Evolutionary conservation across 2,113 vertebrate species (phyloP).

Genomic region (Casuarius casuarius): DNA sequence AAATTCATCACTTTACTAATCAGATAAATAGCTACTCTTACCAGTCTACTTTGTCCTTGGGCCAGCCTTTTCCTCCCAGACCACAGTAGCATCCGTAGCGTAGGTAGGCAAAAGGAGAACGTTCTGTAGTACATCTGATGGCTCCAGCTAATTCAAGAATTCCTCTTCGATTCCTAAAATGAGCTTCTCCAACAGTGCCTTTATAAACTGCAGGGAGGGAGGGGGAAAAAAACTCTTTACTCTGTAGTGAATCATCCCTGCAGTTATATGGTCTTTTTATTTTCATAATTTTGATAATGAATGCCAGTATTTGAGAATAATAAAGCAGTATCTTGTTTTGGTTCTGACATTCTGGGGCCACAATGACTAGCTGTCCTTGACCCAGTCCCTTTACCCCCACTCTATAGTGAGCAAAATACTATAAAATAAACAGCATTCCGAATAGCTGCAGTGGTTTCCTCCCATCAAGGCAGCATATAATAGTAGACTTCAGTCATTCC

Average conservation of each 20-base stretch:
- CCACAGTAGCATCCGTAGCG: slow-evolving; percentile 91
- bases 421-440: background rate
- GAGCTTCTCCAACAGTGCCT: slow-evolving; percentile 24
- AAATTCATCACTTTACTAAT: background rate
- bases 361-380: background rate
- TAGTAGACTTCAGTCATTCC: background rate
- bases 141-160: slow-evolving; percentile 83
- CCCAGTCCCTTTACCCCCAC: background rate
- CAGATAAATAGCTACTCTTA: slow-evolving; percentile 47
- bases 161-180: slow-evolving; percentile 72
- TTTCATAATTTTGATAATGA: background rate
- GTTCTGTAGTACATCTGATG: slow-evolving; percentile 85
- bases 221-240: background rate
- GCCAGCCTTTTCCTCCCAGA: slow-evolving; percentile 86
- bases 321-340: background rate
- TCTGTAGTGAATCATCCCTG: background rate
- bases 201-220: slow-evolving; percentile 37
- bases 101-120: slow-evolving; percentile 80
- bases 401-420: background rate
- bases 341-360: background rate
- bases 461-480: background rate
- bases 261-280: background rate
- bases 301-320: background rate
- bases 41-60: slow-evolving; percentile 85
- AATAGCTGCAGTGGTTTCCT: background rate